Conservation (phyloP, 2,797 vertebrate species). For the Micropoecilia bifurca region DNA sequence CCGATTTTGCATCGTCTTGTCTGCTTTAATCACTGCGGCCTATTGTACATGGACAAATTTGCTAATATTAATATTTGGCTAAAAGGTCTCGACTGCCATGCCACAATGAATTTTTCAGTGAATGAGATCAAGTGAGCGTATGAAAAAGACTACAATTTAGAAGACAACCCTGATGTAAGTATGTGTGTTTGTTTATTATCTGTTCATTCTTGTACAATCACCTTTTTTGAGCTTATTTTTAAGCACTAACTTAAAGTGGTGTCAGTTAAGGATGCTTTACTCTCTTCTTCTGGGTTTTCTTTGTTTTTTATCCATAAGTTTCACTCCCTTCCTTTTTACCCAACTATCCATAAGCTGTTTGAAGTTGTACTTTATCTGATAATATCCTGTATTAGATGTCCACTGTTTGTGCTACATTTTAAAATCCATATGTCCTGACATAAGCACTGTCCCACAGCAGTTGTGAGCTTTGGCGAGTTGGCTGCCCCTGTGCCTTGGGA, state of each 20-base stretch:
- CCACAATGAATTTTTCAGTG: neutral
- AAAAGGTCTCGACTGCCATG: neutral
- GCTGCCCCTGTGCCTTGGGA: constrained; percentile 36
- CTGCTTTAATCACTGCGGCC: neutral
- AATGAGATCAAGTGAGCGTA: neutral
- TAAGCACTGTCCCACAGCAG: constrained; percentile 14
- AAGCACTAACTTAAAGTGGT: neutral
- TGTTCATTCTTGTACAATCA: neutral
- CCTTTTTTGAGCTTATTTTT: neutral
- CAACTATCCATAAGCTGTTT: constrained; percentile 16
- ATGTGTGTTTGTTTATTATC: neutral
- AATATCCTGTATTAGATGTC: neutral
- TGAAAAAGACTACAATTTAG: neutral
- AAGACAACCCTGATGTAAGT: neutral
- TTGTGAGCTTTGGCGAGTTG: constrained; percentile 21
- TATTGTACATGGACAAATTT: neutral
- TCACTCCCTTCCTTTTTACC: neutral
- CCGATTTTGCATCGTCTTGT: neutral
- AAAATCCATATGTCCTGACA: constrained; percentile 18
- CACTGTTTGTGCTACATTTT: neutral
- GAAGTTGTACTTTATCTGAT: neutral
- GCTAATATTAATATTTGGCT: too few relatives aligned
- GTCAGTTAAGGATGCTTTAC: neutral
- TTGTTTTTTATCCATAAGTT: constrained; percentile 8
- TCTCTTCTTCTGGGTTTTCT: neutral